A percentile compares a stretch with the other conserved stretches of the same genome.
These are phyloP conservation scores for Listronotus bonariensis DNA, from an alignment of 1,140 invertebrate species.

Conservation along the genomic window DNA sequence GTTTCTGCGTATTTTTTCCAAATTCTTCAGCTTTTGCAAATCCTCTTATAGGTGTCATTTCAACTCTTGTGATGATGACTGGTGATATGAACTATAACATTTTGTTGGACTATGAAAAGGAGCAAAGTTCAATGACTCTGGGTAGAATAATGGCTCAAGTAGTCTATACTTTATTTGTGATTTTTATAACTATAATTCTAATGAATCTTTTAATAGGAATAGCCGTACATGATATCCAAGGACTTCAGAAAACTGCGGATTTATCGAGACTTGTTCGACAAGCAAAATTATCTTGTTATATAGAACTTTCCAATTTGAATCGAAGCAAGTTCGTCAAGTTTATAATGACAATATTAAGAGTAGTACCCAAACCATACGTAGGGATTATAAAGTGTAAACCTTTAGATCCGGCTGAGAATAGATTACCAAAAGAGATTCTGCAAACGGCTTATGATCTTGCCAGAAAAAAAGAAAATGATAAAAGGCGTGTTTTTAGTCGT, in stretches of 20 bases:
- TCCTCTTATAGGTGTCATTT: slow-evolving; percentile 76
- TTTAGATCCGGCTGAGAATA: slow-evolving; percentile 25
- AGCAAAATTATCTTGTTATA: slow-evolving; percentile 34
- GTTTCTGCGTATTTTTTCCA: slow-evolving; percentile 83
- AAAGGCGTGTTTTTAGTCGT: slow-evolving; percentile 1
- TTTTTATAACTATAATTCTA: slow-evolving; percentile 32
- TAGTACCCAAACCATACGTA: slow-evolving; percentile 26
- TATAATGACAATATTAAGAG: slow-evolving; percentile 23
- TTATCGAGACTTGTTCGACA: slow-evolving; percentile 33
- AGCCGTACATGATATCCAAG: slow-evolving; percentile 39
- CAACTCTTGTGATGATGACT: slow-evolving; percentile 87
- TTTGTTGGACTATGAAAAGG: slow-evolving; percentile 24
- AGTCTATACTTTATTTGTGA: slow-evolving; percentile 26
- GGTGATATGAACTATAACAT: slow-evolving; percentile 75
- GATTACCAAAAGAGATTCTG: slow-evolving; percentile 24
- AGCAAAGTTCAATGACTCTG: slow-evolving; percentile 19
- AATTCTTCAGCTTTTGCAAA: slow-evolving; percentile 75
- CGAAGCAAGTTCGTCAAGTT: slow-evolving; percentile 16
- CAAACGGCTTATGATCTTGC: slow-evolving; percentile 28
- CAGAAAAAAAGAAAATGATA: slow-evolving; percentile 4
- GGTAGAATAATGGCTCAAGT: slow-evolving; percentile 20
- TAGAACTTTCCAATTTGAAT: slow-evolving; percentile 29
- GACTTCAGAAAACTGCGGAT: slow-evolving; percentile 36
- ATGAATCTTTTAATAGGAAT: slow-evolving; percentile 40
- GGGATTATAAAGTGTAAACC: slow-evolving; percentile 33